Percentiles rank a stretch among this genome's conserved stretches.
phyloP scores from a whole-genome alignment of 2,797 vertebrate species.

The Hydrocynus forskahlii region DNA sequence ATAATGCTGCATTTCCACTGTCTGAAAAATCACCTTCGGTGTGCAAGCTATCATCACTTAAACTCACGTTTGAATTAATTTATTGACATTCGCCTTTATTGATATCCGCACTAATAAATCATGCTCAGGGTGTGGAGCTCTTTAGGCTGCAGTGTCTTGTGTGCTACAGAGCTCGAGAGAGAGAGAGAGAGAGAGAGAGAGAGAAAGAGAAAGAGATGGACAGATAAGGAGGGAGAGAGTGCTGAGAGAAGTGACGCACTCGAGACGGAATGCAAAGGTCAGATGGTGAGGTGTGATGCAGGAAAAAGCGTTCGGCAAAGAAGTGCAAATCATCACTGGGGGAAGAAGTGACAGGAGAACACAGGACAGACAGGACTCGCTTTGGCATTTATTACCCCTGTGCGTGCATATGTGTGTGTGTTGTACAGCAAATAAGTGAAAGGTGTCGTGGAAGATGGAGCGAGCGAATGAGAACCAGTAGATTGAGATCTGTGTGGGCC shows the following conservation, averaged over 20 bases:
- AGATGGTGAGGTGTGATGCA: constrained; percentile 11
- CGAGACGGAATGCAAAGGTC: constrained; percentile 22
- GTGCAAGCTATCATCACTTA: too few relatives aligned
- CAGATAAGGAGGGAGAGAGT: neutral
- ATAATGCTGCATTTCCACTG: too few relatives aligned
- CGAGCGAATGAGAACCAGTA: constrained; percentile 23
- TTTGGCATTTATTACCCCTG: constrained; percentile 31
- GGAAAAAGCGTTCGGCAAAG: neutral
- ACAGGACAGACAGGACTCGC: constrained; percentile 15
- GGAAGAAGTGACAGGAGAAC: constrained; percentile 20
- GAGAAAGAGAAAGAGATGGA: too few relatives aligned
- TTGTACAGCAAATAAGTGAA: constrained; percentile 26
- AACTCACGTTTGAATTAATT: too few relatives aligned
- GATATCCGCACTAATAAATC: too few relatives aligned
- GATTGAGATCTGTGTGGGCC: constrained; percentile 36
- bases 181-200: neutral
- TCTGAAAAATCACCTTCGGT: too few relatives aligned
- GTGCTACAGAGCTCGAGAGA: neutral
- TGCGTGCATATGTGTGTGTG: constrained; percentile 32
- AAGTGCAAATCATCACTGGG: constrained; percentile 22
- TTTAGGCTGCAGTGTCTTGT: neutral
- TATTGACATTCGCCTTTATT: too few relatives aligned
- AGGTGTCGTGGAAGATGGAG: constrained; percentile 42
- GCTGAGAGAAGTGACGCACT: constrained; percentile 20
- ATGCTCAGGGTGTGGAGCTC: too few relatives aligned